phyloP scores from a whole-genome alignment of 2,888 invertebrate species.

The Leucophora obtusa region DNA sequence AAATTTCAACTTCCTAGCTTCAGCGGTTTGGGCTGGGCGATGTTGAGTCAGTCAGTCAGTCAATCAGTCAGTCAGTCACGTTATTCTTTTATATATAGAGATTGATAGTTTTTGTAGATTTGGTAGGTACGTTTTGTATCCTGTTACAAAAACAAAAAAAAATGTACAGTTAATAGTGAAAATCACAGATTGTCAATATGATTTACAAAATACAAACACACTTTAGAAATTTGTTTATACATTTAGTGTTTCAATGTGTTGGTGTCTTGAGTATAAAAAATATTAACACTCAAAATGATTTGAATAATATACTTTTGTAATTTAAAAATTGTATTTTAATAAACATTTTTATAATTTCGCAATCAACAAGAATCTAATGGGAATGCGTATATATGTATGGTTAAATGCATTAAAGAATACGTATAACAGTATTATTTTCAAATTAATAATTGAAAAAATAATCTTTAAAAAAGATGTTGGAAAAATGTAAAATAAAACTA shows the following conservation, averaged over 20 bases:
- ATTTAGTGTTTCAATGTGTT: neutral
- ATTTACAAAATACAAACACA: neutral
- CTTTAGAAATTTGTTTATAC: constrained; percentile 6
- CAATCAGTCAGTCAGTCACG: no score
- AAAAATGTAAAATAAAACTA: neutral
- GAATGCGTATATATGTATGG: neutral
- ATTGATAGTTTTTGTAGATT: neutral
- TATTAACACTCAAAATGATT: neutral
- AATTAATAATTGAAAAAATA: neutral
- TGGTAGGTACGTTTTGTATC: neutral
- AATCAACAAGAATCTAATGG: neutral
- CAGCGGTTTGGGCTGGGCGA: no score
- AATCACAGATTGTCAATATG: constrained; percentile 1
- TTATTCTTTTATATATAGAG: no score
- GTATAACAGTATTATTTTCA: neutral
- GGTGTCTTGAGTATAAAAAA: neutral
- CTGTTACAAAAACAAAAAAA: neutral
- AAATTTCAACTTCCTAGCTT: no score
- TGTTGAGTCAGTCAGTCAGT: no score
- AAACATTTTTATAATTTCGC: neutral
- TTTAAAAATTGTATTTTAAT: neutral
- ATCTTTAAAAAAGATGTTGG: neutral
- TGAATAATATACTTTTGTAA: neutral
- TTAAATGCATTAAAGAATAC: neutral
- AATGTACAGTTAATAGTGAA: neutral